Percentiles rank a stretch among this genome's conserved stretches.
phyloP scores from a whole-genome alignment of 1,140 invertebrate species.

The Hormaphis cornu region DNA sequence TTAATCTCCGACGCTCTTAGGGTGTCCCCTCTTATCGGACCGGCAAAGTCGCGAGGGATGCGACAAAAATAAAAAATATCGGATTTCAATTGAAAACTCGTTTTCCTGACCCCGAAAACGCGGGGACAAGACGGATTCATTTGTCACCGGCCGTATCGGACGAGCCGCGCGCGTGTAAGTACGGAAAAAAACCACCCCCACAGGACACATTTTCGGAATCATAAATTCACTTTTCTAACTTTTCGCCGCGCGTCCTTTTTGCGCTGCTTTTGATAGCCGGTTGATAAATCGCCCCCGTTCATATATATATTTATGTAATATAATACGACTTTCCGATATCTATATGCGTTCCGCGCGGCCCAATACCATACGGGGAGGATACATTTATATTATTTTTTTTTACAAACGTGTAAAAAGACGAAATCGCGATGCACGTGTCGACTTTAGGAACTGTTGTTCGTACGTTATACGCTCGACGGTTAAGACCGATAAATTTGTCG shows the following conservation, averaged over 20 bases:
- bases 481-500: no score
- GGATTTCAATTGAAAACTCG: constrained; percentile 32
- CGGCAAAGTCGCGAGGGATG: not conserved
- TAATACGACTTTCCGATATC: constrained; percentile 4
- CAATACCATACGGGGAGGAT: not conserved
- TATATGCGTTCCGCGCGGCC: no score
- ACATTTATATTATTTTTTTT: no score
- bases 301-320: no score
- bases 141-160: constrained; percentile 17
- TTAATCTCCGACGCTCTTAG: constrained; percentile 1
- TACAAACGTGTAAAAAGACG: no score
- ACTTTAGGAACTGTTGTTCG: no score
- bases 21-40: not conserved
- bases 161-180: not conserved
- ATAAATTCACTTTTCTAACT: constrained; percentile 30
- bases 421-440: no score
- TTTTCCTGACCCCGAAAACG: constrained; percentile 23
- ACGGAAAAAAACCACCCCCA: constrained; percentile 14
- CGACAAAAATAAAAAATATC: constrained; percentile 1
- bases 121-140: constrained; percentile 28
- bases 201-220: constrained; percentile 25
- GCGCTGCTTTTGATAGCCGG: constrained; percentile 13
- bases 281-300: constrained; percentile 14
- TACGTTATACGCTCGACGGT: no score
- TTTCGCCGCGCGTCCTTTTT: constrained; percentile 22